A percentile compares a stretch with the other conserved stretches of the same genome.
Conservation (phyloP, 2,797 vertebrate species). For the Sardinella longiceps region DNA sequence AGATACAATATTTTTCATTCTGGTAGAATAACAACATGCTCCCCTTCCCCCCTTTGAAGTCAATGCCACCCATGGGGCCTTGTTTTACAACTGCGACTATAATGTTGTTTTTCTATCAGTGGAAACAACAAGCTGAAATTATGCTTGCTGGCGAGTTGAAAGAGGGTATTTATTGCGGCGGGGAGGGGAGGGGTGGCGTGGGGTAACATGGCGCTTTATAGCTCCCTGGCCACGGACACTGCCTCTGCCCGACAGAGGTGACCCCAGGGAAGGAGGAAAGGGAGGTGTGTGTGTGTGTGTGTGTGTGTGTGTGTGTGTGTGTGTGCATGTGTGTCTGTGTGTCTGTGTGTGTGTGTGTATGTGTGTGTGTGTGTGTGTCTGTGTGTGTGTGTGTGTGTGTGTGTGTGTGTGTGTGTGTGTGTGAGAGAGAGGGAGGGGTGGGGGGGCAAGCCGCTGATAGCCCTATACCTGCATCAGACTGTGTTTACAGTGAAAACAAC, state of each 20-base stretch:
- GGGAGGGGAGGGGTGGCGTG: not conserved
- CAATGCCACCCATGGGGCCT: conserved; percentile 33
- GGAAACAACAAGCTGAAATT: conserved; percentile 51
- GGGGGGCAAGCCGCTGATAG: conserved; percentile 54
- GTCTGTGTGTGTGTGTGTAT: too few species aligned
- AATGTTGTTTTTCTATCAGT: conserved; percentile 53
- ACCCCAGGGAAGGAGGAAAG: too few species aligned
- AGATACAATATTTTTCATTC: conserved; percentile 51
- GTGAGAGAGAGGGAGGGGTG: too few species aligned
- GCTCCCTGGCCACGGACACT: conserved; percentile 51
- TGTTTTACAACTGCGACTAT: conserved; percentile 38
- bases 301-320: too few species aligned
- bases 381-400: too few species aligned
- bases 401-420: too few species aligned
- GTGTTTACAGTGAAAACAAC: conserved; percentile 68
- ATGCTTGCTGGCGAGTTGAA: conserved; percentile 44
- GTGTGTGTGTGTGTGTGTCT: too few species aligned
- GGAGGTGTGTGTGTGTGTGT: not conserved
- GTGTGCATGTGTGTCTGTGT: too few species aligned
- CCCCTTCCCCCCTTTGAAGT: conserved; percentile 55
- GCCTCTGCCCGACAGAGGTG: conserved; percentile 18
- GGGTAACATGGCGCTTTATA: conserved; percentile 39
- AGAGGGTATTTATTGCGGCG: conserved; percentile 49
- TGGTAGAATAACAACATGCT: conserved; percentile 31
- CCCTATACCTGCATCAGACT: conserved; percentile 54